Evolutionary conservation across 1,140 invertebrate species (phyloP).

Genomic region (Homalodisca vitripennis): DNA sequence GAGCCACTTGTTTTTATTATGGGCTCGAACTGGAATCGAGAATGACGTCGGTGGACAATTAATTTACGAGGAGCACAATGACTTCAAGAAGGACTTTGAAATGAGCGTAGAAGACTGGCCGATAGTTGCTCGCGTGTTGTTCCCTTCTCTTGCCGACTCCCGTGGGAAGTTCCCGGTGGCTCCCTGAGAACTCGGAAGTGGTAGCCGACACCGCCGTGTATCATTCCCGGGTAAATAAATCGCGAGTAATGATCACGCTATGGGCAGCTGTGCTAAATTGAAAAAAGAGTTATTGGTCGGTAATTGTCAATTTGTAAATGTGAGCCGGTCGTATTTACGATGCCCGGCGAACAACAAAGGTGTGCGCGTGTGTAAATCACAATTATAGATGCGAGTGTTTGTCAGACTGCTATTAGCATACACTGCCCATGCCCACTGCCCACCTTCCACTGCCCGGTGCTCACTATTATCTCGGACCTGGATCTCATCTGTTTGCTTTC

Average conservation of each 20-base stretch:
- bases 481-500: too few species aligned
- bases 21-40: too few species aligned
- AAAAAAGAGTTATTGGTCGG: conserved; percentile 24
- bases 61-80: too few species aligned
- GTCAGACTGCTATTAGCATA: conserved; percentile 21
- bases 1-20: too few species aligned
- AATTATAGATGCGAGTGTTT: conserved; percentile 26
- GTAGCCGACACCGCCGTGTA: too few species aligned
- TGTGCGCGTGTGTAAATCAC: conserved; percentile 11
- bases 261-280: conserved; percentile 16
- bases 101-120: too few species aligned
- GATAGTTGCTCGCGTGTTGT: too few species aligned
- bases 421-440: conserved; percentile 12
- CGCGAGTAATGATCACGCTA: not conserved
- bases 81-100: too few species aligned
- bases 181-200: not conserved
- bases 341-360: conserved; percentile 14
- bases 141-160: too few species aligned
- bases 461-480: not conserved
- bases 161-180: too few species aligned
- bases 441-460: not conserved
- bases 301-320: conserved; percentile 27
- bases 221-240: not conserved
- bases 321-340: conserved; percentile 9
- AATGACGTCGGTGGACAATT: too few species aligned